Percentiles rank a stretch among this genome's conserved stretches.
Evolutionary conservation across 1,140 invertebrate species (phyloP).

Genomic region (Atta texana): DNA sequence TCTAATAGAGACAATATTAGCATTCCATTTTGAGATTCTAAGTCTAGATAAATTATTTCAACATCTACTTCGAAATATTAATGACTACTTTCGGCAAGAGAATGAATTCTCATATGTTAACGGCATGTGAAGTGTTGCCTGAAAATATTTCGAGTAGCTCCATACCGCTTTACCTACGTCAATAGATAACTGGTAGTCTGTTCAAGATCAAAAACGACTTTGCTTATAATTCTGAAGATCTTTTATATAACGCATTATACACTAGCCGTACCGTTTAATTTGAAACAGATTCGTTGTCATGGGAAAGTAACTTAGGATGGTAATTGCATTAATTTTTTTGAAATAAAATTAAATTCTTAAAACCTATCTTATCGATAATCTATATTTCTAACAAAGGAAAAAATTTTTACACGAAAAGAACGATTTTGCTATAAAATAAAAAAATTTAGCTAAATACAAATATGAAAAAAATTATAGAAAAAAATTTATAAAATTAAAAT

Average conservation of each 20-base stretch:
- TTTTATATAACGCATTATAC: conserved; percentile 21
- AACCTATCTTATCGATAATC: background rate
- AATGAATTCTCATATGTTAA: conserved; percentile 57
- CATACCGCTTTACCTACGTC: conserved; percentile 34
- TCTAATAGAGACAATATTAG: conserved; percentile 21
- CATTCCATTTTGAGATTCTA: conserved; percentile 17
- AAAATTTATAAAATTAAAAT: no score
- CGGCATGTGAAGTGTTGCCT: conserved; percentile 7
- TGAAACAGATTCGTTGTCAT: conserved; percentile 52
- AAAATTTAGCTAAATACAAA: no score
- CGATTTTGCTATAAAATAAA: background rate
- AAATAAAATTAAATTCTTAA: background rate
- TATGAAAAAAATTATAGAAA: background rate
- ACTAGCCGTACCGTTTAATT: conserved; percentile 11
- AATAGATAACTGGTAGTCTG: conserved; percentile 63
- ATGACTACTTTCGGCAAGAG: conserved; percentile 30
- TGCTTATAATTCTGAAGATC: background rate
- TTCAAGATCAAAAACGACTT: conserved; percentile 24
- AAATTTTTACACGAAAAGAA: background rate
- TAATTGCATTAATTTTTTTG: background rate
- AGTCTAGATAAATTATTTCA: conserved; percentile 7
- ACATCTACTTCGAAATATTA: conserved; percentile 42
- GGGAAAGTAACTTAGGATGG: conserved; percentile 29
- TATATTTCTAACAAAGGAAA: background rate
- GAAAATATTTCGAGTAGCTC: conserved; percentile 63